A percentile compares a stretch with the other conserved stretches of the same genome.
Evolutionary conservation across 2,888 invertebrate genomes (phyloP).

Genomic region (Hoplodrina blanda): DNA sequence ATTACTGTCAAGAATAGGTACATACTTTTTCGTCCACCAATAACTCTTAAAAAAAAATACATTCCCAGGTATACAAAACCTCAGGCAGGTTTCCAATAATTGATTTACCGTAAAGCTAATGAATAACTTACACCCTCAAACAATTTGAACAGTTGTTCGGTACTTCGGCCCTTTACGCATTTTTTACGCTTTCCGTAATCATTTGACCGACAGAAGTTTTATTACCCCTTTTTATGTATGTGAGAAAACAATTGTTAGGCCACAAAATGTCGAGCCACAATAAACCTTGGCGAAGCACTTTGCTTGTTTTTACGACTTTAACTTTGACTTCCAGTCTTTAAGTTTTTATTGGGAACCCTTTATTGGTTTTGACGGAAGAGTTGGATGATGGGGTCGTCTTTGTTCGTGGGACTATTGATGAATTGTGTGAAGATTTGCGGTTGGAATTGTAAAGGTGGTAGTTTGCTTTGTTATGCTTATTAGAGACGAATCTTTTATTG

Average conservation of each 20-base stretch:
- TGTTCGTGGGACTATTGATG: conserved; percentile 34
- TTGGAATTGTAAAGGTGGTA: conserved; percentile 18
- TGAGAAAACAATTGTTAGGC: conserved; percentile 85
- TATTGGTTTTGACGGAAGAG: conserved; percentile 65
- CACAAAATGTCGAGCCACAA: conserved; percentile 74
- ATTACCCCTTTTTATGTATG: conserved; percentile 79
- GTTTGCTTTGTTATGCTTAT: conserved; percentile 24
- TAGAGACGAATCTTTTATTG: conserved; percentile 1
- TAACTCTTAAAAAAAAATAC: conserved; percentile 20
- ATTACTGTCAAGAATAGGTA: conserved; percentile 17
- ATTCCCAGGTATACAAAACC: conserved; percentile 36
- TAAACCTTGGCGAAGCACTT: conserved; percentile 64
- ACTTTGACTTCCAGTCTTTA: conserved; percentile 74
- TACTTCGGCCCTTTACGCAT: conserved; percentile 61
- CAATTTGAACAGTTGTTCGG: conserved; percentile 43
- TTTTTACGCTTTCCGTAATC: conserved; percentile 68
- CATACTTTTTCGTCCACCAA: conserved; percentile 16
- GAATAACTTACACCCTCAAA: conserved; percentile 46
- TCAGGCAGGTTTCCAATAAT: conserved; percentile 49
- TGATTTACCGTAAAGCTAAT: conserved; percentile 52
- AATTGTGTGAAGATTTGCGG: conserved; percentile 41
- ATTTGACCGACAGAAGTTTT: conserved; percentile 75
- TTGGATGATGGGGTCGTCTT: conserved; percentile 26
- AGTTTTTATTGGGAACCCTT: conserved; percentile 80
- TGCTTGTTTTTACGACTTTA: conserved; percentile 67